A percentile compares a stretch with the other conserved stretches of the same genome.
Conservation (phyloP, 2,888 invertebrate species). For the Phlogophora meticulosa region DNA sequence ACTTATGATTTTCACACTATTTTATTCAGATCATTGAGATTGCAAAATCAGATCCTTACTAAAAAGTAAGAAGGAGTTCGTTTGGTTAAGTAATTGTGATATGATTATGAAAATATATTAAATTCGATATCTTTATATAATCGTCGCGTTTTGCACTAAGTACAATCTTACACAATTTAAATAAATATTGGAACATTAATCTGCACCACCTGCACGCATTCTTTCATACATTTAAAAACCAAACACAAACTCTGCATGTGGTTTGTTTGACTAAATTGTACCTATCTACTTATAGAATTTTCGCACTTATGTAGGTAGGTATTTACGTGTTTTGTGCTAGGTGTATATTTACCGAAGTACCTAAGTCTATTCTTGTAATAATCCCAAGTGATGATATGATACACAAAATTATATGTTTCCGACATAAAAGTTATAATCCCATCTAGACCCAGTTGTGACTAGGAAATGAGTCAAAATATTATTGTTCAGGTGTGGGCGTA, state of each 20-base stretch:
- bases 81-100: background rate
- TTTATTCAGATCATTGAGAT: background rate
- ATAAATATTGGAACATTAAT: slow-evolving; percentile 17
- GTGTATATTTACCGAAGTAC: slow-evolving; percentile 6
- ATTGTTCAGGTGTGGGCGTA: slow-evolving; percentile 79
- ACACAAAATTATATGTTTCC: slow-evolving; percentile 36
- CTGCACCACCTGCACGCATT: slow-evolving; percentile 19
- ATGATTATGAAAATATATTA: background rate
- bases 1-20: background rate
- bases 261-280: slow-evolving; percentile 6
- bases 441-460: slow-evolving; percentile 71
- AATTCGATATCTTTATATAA: background rate
- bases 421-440: slow-evolving; percentile 36
- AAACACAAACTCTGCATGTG: slow-evolving; percentile 3
- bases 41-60: no score
- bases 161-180: slow-evolving; percentile 8
- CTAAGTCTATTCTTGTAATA: slow-evolving; percentile 4
- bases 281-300: slow-evolving; percentile 4
- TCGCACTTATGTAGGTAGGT: no score
- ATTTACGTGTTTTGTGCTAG: slow-evolving; percentile 3
- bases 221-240: background rate
- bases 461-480: slow-evolving; percentile 82
- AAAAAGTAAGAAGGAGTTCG: no score
- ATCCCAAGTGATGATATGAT: slow-evolving; percentile 29
- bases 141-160: background rate